Base-by-base conservation (phyloP, 92 coral and sea anemone genomes). In the Porites rus region DNA sequence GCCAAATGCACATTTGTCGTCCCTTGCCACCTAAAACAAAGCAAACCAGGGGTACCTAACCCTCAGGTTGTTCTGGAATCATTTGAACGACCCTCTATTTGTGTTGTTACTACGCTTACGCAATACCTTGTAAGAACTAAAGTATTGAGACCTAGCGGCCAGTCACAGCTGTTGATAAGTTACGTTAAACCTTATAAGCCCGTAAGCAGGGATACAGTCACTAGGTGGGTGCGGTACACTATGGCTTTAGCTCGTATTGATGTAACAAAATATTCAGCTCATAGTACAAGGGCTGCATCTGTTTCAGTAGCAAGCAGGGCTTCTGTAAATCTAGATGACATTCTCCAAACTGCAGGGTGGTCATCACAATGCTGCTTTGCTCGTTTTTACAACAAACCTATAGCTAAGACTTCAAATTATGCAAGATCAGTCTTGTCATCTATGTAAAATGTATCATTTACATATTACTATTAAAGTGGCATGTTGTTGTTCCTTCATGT, bases 121-220 rank as follows among this genome's bases (percentile, higher is more conserved):
- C 19, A 69, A 69, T 69, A 69, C 53, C 74, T 69, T 69, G 51
- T 24, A 8, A 28, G 89, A 65, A 86, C 89, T 56, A 51, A 31
- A 19, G 19, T 62, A 51, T 22, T 76, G 79, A 76, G 89, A 71
- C 69, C 64, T 9, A 59, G 71, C 51, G 16, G 51, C 74, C 65
- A 86, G 22, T 61, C 74, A 78, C 77, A 79, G 86, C 66, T 86
- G 51, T 53, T 86, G n/a, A 20, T 77, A 18, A 79, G 89, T 54
- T 77, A 78, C 50, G 62, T 67, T 51, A 85, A 79, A 63, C 89
- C 89, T 13, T 66, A 75, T 31, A 85, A 64, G 62, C 75, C 89
- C 10, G 85, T 77, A 16, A 77, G 84, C 72, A 79, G 75, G 86
- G 90, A 86, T 76, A 86, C 90, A n/a, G 21, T 86, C 80, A 80